These are phyloP conservation scores for Puffinus mauretanicus DNA, from an alignment of 2,113 vertebrate genomes.

Conservation along the genomic window DNA sequence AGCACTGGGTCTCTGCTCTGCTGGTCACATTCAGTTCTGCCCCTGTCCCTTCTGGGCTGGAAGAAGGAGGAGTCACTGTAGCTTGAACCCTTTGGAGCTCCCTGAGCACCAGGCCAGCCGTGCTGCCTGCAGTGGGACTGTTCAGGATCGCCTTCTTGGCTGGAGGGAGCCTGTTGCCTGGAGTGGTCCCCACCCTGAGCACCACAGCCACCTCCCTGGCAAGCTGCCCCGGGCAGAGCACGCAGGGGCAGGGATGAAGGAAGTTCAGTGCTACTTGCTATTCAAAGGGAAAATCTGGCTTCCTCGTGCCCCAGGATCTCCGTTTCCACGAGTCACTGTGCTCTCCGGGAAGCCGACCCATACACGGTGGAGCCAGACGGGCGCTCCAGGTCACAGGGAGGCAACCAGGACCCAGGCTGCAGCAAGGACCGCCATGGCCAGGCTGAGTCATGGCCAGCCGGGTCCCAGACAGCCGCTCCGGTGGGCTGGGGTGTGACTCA, in stretches of 20 bases:
- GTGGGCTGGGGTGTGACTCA: not conserved
- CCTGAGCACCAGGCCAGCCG: not conserved
- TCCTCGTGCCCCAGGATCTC: not conserved
- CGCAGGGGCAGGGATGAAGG: not conserved
- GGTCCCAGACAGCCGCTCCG: not conserved
- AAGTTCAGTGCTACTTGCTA: not conserved
- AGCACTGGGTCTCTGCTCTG: not conserved
- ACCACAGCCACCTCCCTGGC: not conserved
- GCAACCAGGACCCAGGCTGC: not conserved
- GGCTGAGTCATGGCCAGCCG: not conserved
- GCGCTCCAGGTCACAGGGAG: not conserved
- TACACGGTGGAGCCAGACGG: fast-evolving
- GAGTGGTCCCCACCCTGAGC: not conserved
- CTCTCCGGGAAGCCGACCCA: not conserved
- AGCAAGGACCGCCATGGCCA: not conserved
- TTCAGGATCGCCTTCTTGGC: fast-evolving
- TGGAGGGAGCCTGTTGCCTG: not conserved
- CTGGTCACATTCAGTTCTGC: not conserved
- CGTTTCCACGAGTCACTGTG: fast-evolving
- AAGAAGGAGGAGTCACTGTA: not conserved
- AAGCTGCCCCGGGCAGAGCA: not conserved
- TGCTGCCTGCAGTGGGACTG: not conserved
- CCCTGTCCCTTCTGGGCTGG: not conserved
- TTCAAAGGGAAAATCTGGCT: not conserved
- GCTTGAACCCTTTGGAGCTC: not conserved